These are phyloP conservation scores for Phaenicophaeus curvirostris DNA, from an alignment of 2,797 vertebrate genomes.

Conservation along the genomic window DNA sequence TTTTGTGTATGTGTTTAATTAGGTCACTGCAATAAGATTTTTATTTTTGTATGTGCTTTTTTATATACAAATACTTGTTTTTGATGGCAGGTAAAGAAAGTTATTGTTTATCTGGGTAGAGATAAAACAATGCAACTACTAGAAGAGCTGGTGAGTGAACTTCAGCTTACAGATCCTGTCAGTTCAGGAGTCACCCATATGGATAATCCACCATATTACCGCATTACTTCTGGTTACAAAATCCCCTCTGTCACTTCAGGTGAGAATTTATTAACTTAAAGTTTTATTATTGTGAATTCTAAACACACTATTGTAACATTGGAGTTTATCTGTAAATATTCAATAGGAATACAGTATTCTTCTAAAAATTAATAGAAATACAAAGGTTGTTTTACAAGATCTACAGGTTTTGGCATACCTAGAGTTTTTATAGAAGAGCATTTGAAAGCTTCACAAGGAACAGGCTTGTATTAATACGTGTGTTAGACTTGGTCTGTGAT, in stretches of 20 bases:
- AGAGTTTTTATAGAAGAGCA: neutral
- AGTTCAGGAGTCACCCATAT: constrained; percentile 95
- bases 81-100: constrained; percentile 91
- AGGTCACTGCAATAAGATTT: neutral
- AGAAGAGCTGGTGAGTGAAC: constrained; percentile 94
- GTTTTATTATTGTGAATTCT: neutral
- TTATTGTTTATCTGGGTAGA: constrained; percentile 97
- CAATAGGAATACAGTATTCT: neutral
- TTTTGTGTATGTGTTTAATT: neutral
- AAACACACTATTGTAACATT: neutral
- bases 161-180: constrained; percentile 93
- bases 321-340: neutral
- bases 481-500: neutral
- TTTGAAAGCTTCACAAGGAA: neutral
- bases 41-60: neutral
- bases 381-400: neutral
- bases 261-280: constrained; percentile 60
- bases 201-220: constrained; percentile 98
- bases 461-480: neutral
- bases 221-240: constrained; percentile 96
- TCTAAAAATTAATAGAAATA: neutral
- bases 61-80: neutral
- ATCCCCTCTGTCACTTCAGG: constrained; percentile 98
- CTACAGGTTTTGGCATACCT: neutral
- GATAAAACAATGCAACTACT: constrained; percentile 99